Conservation (phyloP, 2,113 vertebrate genomes). For the Dipodomys ordii region DNA sequence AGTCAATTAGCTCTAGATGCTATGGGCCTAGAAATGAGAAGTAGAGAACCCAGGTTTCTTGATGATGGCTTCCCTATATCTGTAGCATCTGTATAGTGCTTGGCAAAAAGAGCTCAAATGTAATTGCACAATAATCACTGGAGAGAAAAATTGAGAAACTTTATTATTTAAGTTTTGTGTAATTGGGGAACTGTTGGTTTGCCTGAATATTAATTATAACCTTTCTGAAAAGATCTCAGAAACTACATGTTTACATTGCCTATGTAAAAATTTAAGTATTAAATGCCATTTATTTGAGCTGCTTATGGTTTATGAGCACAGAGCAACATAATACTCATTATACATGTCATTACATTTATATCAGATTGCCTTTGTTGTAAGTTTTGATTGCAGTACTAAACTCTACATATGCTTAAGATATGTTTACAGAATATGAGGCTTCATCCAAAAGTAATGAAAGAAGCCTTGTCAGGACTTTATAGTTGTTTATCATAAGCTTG, state of each 20-base stretch:
- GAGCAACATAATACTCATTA: conserved; percentile 42
- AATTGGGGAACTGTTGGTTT: conserved; percentile 36
- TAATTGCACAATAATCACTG: background rate
- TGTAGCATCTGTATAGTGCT: background rate
- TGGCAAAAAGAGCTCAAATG: background rate
- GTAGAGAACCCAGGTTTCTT: background rate
- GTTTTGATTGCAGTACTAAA: conserved; percentile 59
- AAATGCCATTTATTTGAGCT: conserved; percentile 49
- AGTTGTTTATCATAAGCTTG: background rate
- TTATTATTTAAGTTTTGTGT: conserved; percentile 52
- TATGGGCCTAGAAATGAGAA: background rate
- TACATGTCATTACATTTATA: conserved; percentile 63
- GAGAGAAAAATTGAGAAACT: conserved; percentile 23
- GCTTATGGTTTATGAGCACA: conserved; percentile 58
- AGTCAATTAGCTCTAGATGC: background rate
- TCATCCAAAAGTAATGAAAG: conserved; percentile 18
- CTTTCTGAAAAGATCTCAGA: conserved; percentile 57
- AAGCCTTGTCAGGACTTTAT: background rate
- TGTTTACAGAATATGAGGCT: conserved; percentile 30
- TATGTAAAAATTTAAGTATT: conserved; percentile 53
- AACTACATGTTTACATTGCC: conserved; percentile 27
- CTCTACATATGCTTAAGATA: conserved; percentile 26
- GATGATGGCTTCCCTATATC: background rate
- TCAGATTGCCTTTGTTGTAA: conserved; percentile 62
- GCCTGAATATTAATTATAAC: conserved; percentile 45